Conservation (phyloP, 2,888 invertebrate species). For the Oxystoma pomonae region DNA sequence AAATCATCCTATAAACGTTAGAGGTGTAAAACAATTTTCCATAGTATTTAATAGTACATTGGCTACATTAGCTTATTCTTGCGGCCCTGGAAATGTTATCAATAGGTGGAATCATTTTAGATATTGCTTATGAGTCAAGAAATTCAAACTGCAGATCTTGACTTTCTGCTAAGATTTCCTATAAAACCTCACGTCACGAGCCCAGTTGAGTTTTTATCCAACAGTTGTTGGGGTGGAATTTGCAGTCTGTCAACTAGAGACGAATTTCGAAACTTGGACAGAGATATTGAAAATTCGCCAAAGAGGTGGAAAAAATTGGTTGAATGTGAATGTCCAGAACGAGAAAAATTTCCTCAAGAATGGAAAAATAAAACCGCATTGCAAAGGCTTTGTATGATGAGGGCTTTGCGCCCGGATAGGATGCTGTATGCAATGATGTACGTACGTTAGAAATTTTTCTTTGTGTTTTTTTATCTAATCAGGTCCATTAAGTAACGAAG, state of each 20-base stretch:
- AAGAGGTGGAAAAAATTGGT: constrained; percentile 97
- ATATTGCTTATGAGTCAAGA: constrained; percentile 84
- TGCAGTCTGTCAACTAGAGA: constrained; percentile 86
- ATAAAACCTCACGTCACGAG: constrained; percentile 88
- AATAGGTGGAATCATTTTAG: too few species aligned
- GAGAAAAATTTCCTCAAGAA: constrained; percentile 96
- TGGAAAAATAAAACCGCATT: constrained; percentile 95
- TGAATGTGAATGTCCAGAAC: constrained; percentile 91
- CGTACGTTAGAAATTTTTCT: constrained; percentile 37
- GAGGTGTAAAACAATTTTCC: too few species aligned
- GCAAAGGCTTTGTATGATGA: constrained; percentile 92
- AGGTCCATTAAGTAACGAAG: not conserved
- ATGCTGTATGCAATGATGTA: constrained; percentile 95
- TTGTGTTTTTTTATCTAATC: not conserved
- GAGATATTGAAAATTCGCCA: constrained; percentile 94
- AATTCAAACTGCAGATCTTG: constrained; percentile 79
- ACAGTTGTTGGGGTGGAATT: constrained; percentile 92
- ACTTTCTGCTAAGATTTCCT: constrained; percentile 90
- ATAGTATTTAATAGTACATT: too few species aligned
- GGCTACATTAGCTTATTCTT: too few species aligned
- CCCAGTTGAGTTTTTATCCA: constrained; percentile 91
- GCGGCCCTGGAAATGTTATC: too few species aligned
- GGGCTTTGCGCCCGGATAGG: constrained; percentile 89
- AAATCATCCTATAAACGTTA: too few species aligned
- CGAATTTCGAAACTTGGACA: constrained; percentile 88